phyloP scores from a whole-genome alignment of 1,140 invertebrate species.

The Meloidogyne chitwoodi region DNA sequence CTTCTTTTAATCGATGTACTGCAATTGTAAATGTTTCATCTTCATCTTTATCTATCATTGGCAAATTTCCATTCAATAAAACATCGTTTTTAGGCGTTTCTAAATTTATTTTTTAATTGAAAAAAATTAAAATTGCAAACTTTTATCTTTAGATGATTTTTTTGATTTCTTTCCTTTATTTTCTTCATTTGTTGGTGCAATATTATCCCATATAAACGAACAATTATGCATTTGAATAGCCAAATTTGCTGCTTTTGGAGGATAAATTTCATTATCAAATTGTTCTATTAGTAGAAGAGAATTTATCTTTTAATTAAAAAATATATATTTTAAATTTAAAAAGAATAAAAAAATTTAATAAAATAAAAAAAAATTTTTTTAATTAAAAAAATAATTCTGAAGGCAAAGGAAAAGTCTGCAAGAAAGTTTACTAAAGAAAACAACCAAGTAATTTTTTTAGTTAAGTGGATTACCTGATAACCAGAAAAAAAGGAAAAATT shows the following conservation, averaged over 20 bases:
- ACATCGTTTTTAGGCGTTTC: background rate
- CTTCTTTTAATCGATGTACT: background rate
- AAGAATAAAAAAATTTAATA: no score
- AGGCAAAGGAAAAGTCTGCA: no score
- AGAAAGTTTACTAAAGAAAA: no score
- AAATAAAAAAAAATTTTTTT: no score
- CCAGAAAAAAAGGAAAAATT: no score
- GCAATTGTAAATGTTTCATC: background rate
- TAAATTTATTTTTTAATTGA: no score
- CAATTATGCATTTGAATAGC: conserved; percentile 65
- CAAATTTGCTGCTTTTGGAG: background rate
- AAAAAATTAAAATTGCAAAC: background rate
- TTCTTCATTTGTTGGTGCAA: background rate
- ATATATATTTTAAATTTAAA: no score
- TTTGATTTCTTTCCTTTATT: background rate
- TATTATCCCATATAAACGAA: conserved; percentile 64
- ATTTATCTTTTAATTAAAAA: background rate
- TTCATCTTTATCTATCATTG: background rate
- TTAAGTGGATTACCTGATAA: no score
- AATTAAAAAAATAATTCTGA: no score
- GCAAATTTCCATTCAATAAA: background rate
- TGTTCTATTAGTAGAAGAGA: background rate
- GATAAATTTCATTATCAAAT: background rate
- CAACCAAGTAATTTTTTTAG: no score
- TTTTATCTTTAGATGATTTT: background rate